Conservation (phyloP, 2,113 vertebrate species). For the Melanocharis versteri region DNA sequence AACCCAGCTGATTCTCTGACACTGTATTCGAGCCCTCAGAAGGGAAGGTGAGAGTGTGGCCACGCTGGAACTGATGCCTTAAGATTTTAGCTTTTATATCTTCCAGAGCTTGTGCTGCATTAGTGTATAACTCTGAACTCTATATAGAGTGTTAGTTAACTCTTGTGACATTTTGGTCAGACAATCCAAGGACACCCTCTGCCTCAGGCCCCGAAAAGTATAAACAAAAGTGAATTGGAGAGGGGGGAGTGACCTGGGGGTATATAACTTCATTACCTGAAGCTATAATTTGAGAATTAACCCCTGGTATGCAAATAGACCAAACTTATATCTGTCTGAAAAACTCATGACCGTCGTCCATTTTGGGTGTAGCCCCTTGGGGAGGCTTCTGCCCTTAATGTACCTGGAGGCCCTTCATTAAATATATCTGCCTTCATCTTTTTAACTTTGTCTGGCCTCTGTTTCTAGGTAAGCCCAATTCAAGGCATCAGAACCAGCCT, state of each 20-base stretch:
- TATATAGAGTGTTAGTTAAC: too few species aligned
- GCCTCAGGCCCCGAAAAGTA: too few species aligned
- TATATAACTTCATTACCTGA: neutral
- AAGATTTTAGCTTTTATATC: neutral
- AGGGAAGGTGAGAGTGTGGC: accelerated
- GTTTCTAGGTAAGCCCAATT: neutral
- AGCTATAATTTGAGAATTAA: neutral
- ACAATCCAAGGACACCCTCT: too few species aligned
- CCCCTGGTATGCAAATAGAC: too few species aligned
- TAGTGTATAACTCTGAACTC: neutral
- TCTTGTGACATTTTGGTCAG: too few species aligned
- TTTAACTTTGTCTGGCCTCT: too few species aligned
- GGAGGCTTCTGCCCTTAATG: too few species aligned
- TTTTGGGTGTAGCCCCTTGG: too few species aligned
- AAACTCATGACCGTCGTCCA: too few species aligned
- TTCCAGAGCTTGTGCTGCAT: neutral
- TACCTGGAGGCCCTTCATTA: too few species aligned
- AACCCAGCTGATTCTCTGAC: neutral
- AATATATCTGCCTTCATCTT: too few species aligned
- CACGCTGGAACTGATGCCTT: neutral
- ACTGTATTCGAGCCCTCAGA: accelerated
- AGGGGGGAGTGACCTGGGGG: neutral
- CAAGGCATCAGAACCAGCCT: neutral
- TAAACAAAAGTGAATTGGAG: neutral
- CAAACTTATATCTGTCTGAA: too few species aligned